Conservation (phyloP, 2,797 vertebrate genomes). For the Paedocypris micromegethes region DNA sequence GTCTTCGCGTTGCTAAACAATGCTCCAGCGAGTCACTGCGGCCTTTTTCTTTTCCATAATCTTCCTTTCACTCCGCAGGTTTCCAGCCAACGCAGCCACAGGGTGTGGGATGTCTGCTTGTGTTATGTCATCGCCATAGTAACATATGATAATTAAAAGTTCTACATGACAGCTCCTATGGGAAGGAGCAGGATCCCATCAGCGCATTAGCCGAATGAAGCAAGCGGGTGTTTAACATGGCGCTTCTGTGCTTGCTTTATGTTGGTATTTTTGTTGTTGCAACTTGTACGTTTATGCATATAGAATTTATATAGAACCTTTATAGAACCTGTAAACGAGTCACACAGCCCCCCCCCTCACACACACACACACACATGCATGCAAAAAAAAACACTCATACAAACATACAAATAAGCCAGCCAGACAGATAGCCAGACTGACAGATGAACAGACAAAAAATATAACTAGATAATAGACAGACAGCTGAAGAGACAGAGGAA, state of each 20-base stretch:
- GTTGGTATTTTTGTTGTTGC: too few relatives aligned
- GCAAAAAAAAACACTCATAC: not conserved
- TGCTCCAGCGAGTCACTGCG: too few relatives aligned
- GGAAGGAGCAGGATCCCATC: constrained; percentile 11
- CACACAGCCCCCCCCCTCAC: too few relatives aligned
- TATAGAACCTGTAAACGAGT: too few relatives aligned
- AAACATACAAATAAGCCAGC: not conserved
- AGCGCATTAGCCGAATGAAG: constrained; percentile 16
- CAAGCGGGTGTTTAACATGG: constrained; percentile 14
- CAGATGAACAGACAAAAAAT: not conserved
- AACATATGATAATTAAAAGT: constrained; percentile 38
- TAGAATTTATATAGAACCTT: too few relatives aligned
- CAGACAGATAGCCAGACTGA: not conserved
- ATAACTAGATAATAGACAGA: not conserved
- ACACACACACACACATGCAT: not conserved
- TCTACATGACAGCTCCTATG: constrained; percentile 30
- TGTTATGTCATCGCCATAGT: constrained; percentile 37
- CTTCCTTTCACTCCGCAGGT: constrained; percentile 17
- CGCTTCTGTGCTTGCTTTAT: too few relatives aligned
- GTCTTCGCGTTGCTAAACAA: too few relatives aligned
- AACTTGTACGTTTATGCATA: too few relatives aligned
- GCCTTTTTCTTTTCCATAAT: constrained; percentile 10
- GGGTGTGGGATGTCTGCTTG: constrained; percentile 35
- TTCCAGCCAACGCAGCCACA: constrained; percentile 16
- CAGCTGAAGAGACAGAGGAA: not conserved